Conservation (phyloP, 1,140 invertebrate genomes). For the Heliconius hermathena region DNA sequence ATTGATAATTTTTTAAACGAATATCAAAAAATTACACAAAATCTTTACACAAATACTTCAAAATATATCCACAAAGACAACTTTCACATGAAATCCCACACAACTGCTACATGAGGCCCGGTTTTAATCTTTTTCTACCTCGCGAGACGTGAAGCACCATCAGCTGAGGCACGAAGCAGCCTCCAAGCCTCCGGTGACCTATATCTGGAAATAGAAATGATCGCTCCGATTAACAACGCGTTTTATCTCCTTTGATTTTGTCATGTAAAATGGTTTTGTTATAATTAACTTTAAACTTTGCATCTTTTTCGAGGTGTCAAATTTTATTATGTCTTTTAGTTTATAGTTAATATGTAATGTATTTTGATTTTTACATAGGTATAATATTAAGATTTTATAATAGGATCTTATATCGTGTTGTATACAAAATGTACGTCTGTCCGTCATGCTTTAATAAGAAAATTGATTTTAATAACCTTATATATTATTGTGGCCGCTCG, state of each 20-base stretch:
- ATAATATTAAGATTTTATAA: no score
- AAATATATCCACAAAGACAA: background rate
- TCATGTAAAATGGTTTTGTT: background rate
- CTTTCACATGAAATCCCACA: background rate
- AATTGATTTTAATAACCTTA: no score
- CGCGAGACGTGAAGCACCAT: conserved; percentile 21
- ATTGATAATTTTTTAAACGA: no score
- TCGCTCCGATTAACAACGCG: conserved; percentile 30
- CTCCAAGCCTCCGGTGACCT: conserved; percentile 29
- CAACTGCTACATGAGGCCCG: background rate
- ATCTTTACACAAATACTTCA: background rate
- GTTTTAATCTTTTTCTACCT: conserved; percentile 18
- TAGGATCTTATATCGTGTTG: no score
- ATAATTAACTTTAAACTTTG: conserved; percentile 2
- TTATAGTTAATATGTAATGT: background rate
- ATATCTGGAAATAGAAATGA: conserved; percentile 31
- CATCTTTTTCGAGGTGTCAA: background rate
- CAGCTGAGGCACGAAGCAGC: conserved; percentile 10
- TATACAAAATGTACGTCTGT: background rate
- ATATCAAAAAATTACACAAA: background rate
- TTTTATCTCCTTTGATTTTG: conserved; percentile 17
- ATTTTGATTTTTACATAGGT: no score
- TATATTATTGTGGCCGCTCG: no score
- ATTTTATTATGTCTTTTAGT: background rate
- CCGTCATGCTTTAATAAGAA: no score